These are phyloP conservation scores for Coptodon rendalli DNA, from an alignment of 2,113 vertebrate genomes.

Conservation along the genomic window DNA sequence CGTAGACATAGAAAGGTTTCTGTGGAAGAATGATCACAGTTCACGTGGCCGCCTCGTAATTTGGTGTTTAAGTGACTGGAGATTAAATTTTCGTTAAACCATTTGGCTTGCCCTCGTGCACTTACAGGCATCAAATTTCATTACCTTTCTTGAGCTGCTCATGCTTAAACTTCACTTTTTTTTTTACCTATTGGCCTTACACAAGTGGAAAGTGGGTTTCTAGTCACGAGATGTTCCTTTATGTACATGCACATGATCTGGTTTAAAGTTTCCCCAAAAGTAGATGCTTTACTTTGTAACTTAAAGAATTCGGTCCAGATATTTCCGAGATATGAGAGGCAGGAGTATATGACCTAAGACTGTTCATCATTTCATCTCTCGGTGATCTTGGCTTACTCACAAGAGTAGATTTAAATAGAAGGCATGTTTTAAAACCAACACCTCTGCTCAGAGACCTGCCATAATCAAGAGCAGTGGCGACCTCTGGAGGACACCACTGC, in stretches of 20 bases:
- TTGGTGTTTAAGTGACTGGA: background rate
- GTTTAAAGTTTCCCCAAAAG: background rate
- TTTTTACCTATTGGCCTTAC: background rate
- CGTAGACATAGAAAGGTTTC: background rate
- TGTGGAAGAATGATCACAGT: background rate
- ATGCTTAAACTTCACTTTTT: background rate
- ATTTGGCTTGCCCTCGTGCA: background rate
- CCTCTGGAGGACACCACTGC: background rate
- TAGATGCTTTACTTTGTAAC: background rate
- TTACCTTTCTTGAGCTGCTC: background rate
- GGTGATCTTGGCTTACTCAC: background rate
- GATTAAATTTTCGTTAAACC: background rate
- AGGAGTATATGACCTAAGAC: background rate
- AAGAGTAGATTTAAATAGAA: background rate
- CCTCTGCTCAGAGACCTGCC: background rate
- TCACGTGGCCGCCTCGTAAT: accelerated
- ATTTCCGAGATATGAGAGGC: background rate
- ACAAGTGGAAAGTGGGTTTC: background rate
- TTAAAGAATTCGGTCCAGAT: background rate
- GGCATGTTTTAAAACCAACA: background rate
- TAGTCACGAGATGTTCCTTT: background rate
- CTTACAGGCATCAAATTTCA: background rate
- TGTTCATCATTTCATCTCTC: background rate
- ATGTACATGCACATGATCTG: background rate
- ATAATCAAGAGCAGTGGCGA: background rate